These are phyloP conservation scores for Syrphus vitripennis DNA, from an alignment of 2,888 invertebrate genomes.

Conservation along the genomic window DNA sequence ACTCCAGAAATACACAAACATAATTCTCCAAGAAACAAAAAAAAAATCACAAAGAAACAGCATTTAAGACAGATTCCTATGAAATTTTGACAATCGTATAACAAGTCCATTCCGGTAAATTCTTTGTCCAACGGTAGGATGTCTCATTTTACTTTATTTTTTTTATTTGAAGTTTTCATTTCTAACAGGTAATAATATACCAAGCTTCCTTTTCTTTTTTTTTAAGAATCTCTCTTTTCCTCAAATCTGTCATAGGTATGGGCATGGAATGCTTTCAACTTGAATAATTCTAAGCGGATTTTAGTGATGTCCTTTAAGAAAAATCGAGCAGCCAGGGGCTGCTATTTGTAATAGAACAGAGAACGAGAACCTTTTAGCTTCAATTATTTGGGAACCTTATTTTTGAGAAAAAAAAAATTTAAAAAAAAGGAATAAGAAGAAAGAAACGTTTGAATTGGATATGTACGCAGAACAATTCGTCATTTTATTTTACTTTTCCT, in stretches of 20 bases:
- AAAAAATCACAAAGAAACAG: not conserved
- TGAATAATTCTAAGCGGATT: constrained; percentile 21
- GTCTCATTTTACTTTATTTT: not conserved
- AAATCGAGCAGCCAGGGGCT: not conserved
- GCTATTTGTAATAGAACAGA: too few species aligned
- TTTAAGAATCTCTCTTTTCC: not conserved
- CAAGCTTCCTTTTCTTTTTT: not conserved
- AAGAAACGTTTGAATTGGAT: not conserved
- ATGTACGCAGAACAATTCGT: constrained; percentile 5
- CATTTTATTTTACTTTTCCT: not conserved
- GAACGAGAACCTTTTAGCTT: constrained; percentile 24
- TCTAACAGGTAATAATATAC: not conserved
- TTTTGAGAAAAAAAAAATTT: constrained; percentile 7
- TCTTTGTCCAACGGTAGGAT: not conserved
- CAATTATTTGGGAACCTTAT: constrained; percentile 48
- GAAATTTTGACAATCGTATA: constrained; percentile 6
- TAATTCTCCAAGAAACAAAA: not conserved
- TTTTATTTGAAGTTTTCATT: not conserved
- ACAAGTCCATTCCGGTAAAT: constrained; percentile 20
- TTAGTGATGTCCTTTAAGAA: not conserved
- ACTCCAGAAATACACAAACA: not conserved
- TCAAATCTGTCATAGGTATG: not conserved
- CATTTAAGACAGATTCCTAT: not conserved
- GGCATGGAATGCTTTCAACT: not conserved
- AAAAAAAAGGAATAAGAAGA: too few species aligned